phyloP scores from a whole-genome alignment of 2,888 invertebrate species.

The Lapara coniferarum region DNA sequence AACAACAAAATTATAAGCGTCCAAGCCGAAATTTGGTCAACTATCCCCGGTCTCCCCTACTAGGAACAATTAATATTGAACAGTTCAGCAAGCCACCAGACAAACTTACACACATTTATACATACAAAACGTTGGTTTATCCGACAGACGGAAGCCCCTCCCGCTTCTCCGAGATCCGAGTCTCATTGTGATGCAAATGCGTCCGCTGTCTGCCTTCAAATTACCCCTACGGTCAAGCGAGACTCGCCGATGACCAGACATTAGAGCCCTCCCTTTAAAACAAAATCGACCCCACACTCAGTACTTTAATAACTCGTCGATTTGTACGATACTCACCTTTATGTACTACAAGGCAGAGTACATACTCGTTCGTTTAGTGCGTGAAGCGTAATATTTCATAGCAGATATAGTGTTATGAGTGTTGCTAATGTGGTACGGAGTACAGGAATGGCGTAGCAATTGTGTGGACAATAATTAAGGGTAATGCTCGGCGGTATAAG shows the following conservation, averaged over 20 bases:
- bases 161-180: slow-evolving; percentile 62
- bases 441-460: slow-evolving; percentile 69
- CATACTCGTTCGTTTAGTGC: slow-evolving; percentile 52
- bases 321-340: slow-evolving; percentile 57
- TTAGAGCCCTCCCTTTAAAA: slow-evolving; percentile 79
- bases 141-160: slow-evolving; percentile 72
- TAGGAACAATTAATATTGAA: slow-evolving; percentile 68
- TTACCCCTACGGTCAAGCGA: slow-evolving; percentile 80
- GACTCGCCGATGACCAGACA: slow-evolving; percentile 75
- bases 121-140: slow-evolving; percentile 72
- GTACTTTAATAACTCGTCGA: slow-evolving; percentile 40
- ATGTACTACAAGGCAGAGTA: slow-evolving; percentile 42
- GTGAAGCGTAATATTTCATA: slow-evolving; percentile 70
- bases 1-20: too few species aligned
- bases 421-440: slow-evolving; percentile 72
- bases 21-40: too few species aligned
- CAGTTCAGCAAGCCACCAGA: slow-evolving; percentile 60
- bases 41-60: too few species aligned
- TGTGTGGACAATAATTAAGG: slow-evolving; percentile 77
- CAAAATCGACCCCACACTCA: slow-evolving; percentile 61
- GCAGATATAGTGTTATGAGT: slow-evolving; percentile 76
- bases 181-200: slow-evolving; percentile 81
- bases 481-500: slow-evolving; percentile 61
- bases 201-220: slow-evolving; percentile 82
- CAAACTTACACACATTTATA: slow-evolving; percentile 63